Evolutionary conservation across 2,888 invertebrate genomes (phyloP).

Genomic region (Luffia ferchaultella): DNA sequence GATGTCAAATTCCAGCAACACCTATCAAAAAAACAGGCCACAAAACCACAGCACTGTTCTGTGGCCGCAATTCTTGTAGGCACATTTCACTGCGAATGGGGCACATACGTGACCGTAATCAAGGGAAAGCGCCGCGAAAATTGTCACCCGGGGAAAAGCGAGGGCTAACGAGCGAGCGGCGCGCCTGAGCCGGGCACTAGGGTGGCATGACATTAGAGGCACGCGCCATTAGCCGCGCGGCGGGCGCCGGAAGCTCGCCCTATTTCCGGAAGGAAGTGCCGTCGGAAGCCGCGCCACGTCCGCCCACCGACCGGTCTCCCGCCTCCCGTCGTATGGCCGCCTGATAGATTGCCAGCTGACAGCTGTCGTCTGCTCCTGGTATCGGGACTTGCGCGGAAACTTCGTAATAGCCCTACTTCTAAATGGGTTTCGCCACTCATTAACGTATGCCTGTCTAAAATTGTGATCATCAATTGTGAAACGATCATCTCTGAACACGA

Average conservation of each 20-base stretch:
- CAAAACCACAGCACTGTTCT: no score
- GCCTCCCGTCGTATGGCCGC: background rate
- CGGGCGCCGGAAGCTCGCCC: constrained; percentile 48
- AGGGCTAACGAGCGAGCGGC: constrained; percentile 34
- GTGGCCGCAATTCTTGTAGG: no score
- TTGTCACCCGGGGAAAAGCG: constrained; percentile 8
- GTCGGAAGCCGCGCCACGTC: constrained; percentile 31
- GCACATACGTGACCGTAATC: constrained; percentile 1
- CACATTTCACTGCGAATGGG: no score
- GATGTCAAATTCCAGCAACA: no score
- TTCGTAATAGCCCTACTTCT: no score
- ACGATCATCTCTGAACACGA: no score
- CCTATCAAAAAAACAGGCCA: no score
- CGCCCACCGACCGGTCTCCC: constrained; percentile 2
- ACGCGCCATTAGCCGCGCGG: constrained; percentile 32
- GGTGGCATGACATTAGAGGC: constrained; percentile 52
- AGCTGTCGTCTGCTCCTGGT: background rate
- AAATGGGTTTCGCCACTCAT: no score
- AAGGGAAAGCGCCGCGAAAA: constrained; percentile 7
- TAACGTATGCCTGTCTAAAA: no score
- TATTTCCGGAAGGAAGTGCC: constrained; percentile 60
- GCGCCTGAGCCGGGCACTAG: constrained; percentile 28
- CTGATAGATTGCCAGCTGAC: background rate
- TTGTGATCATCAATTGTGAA: no score
- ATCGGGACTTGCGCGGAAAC: no score